Evolutionary conservation across 1,140 invertebrate genomes (phyloP), one percentile per base, ranked within the genome.

Genomic region (Lepidurus arcticus): DNA sequence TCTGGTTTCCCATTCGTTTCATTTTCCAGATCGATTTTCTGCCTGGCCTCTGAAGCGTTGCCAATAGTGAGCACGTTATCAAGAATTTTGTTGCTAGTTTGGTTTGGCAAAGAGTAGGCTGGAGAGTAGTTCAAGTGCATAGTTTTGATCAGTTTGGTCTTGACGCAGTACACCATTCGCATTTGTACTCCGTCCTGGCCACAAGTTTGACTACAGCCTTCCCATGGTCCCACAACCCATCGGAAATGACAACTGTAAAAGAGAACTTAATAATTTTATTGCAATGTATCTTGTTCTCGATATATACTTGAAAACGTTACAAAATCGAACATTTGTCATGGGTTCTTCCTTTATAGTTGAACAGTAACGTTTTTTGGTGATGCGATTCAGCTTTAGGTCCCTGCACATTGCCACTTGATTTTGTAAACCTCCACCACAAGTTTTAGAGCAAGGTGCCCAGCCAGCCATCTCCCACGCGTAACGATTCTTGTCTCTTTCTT

Each of bases 141-240:
- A 76, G 80, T 77, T 42, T 79, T 44, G 24, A 45, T 82, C 65
- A 44, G 81, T 80, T 81, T 83, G 78, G 83, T 83, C 44, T 86
- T 88, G 7, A 92, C 86, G 83, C 91, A 92, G 82, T 88, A 90
- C 10, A 91, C 82, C 82, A 89, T 86, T 76, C 90, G 86, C 78
- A 87, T 84, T 82, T 91, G 90, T 0, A 88, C 80, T 0, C 91
- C 91, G 7, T 82, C 80, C 24, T 84, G 83, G 9, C 90, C 90
- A 81, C 91, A 91, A 3, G 88, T 89, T 5, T 87, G 85, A 13
- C 87, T 88, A 82, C 91, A 92, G 24, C 86, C 84, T 82, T 91
- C 90, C 90, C 90, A 92, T 10, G 87, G 84, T 1, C 88, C 89
- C 0, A 86, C 80, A 9, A 88, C 82, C 89, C 90, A 91, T 78